A percentile compares a stretch with the other conserved stretches of the same genome.
Conservation (phyloP, 35 echinoderm and acorn worm genomes). For the Strongylocentrotus purpuratus region DNA sequence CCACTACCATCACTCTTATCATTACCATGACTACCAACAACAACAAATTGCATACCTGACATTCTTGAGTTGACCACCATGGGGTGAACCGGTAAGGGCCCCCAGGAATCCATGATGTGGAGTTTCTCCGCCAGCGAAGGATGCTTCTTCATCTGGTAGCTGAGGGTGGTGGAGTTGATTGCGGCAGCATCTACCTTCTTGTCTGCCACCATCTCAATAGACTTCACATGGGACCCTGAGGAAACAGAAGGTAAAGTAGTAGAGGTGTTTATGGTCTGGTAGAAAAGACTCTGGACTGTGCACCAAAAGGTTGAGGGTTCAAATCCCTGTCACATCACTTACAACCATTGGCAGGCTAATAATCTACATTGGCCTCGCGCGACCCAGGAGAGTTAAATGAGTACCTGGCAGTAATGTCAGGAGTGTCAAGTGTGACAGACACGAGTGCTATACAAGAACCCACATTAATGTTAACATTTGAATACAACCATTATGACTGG, state of each 20-base stretch:
- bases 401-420: too few relatives aligned
- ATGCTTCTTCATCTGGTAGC: slow-evolving; percentile 66
- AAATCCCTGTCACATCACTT: not conserved
- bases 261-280: not conserved
- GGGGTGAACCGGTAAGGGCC: slow-evolving; percentile 73
- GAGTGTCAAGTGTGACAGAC: too few relatives aligned
- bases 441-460: too few relatives aligned
- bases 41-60: slow-evolving; percentile 56
- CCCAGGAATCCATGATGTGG: slow-evolving; percentile 77
- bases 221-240: slow-evolving; percentile 82
- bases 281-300: too few relatives aligned
- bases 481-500: too few relatives aligned
- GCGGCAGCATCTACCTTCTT: slow-evolving; percentile 73
- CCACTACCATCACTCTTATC: not conserved
- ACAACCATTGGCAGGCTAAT: too few relatives aligned
- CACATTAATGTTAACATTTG: too few relatives aligned
- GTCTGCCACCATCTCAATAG: slow-evolving; percentile 75
- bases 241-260: not conserved
- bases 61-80: slow-evolving; percentile 71
- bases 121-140: slow-evolving; percentile 65
- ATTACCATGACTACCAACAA: not conserved
- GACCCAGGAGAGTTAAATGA: too few relatives aligned
- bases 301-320: too few relatives aligned
- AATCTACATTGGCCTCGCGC: too few relatives aligned
- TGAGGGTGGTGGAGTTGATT: slow-evolving; percentile 66